Base-by-base conservation (phyloP, 1,140 invertebrate genomes). In the Oncopodura yosiiana region DNA sequence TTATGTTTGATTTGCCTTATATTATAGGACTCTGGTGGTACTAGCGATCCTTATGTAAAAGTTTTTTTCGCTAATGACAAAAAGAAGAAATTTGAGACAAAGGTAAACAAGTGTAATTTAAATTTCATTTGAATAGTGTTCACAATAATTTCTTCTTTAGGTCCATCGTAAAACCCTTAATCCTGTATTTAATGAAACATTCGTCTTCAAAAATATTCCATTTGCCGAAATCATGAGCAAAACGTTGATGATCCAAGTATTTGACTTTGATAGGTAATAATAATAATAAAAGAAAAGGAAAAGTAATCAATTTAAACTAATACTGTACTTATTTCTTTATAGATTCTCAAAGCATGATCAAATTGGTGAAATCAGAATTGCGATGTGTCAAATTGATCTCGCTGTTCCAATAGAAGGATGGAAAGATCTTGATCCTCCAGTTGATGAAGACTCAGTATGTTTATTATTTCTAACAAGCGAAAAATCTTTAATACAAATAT, bases 11-110 rank as follows among this genome's bases (percentile, higher is more conserved):
- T 80, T 39, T 82, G 86, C 64, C 73, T 89, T 2, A 84, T 85
- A 0, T 78, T 86, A 26, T 87, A 87, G 69, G 86, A 89, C 67
- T 81, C 86, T 53, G 82, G 81, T 0, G 86, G 85, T 18, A 87
- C 86, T 59, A 86, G 85, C 45, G 87, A 91, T 73, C 87, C 87
- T 0, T 91, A 89, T 68, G 81, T 90, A 37, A 89, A 88, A 71
- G 77, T 88, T 5, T 87, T 86, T 69, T 74, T 91, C 1, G 71
- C 89, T 5, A 86, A 87, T 0, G 86, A 91, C 63, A 75, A 85
- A 54, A 88, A 88, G 71, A 87, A 86, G 70, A 88, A 87, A 68
- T 88, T 82, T 67, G 84, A 88, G 65, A 88, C 86, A 6, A 85
- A 88, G 32, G 38, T 41, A 9, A 6, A 41, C 19, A 6, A 16